Evolutionary conservation across 2,888 invertebrate species (phyloP), one percentile per base, ranked within the genome.

Genomic region (Tipula confusa): DNA sequence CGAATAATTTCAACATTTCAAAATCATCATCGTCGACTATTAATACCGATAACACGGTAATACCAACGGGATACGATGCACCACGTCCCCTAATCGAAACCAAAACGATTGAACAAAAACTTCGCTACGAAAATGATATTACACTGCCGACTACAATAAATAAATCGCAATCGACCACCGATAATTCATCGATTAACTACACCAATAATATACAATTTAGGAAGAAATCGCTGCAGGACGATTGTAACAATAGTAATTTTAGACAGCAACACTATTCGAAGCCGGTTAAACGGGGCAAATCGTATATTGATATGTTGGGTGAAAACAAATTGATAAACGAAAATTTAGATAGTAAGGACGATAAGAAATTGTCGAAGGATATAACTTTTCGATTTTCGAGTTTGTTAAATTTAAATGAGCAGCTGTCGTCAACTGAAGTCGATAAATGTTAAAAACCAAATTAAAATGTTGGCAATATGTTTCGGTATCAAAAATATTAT

Each of bases 381-480:
- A 89, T 89, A 84, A 88, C 89, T 79, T 89, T 89, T 85, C 86
- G 88, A 18, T 89, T 89, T 86, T 89, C 89, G 48, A 89, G 89
- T 85, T 86, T 89, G 84, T 86, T 89, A 29, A 89, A 89, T 87
- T 86, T 89, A 81, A 89, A 87, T 83, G 89, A 89, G 82, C 87
- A 86, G 13, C 86, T 87, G 11, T 85, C 85, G 43, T 83, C 85
- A 24, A 64, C 64, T 1, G 64, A 64, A 7, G 64, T 64, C 1
- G 64, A 64, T 24, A 64, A 64, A 84, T 85, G 85, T 85, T 85
- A 84, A 43, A 43, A 43, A 33, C 33, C 33, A 33, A 33, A 33
- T 1, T 15, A 43, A 43, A 64, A 64, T 64, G 64, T 64, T 64
- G 9, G 24, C 31, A 31, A 3, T 43, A 6, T 38, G 24, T 24